Base-by-base conservation (phyloP, 2,888 invertebrate species). In the Salticus scenicus region DNA sequence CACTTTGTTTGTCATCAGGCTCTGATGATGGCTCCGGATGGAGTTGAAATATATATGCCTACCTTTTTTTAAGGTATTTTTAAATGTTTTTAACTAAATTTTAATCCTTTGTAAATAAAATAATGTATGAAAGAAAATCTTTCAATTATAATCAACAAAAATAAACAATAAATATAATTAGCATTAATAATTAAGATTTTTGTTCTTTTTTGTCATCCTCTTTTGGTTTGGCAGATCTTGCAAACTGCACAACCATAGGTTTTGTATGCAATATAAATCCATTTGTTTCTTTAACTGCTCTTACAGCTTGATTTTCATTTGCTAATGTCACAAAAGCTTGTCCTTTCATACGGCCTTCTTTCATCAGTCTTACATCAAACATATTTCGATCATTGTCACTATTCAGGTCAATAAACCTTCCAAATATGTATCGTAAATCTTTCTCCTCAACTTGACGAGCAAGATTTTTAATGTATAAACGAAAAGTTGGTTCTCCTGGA, bases 291-390 rank as follows among this genome's bases (percentile, higher is more conserved):
- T 93, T 92, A 0, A 97, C 91, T 12, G 98, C 98, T 88, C 92
- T 92, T 90, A 94, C 93, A 0, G 96, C 96, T 89, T 93, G 92
- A 69, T 92, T 92, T 17, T 94, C 92, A 89, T 93, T 94, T 75
- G 96, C 95, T 77, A 97, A 93, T 0, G 96, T 96, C 0, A 98
- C 93, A 93, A 98, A 98, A 0, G 97, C 97, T 92, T 98, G 98
- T 0, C 98, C 98, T 91, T 97, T 98, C 98, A 98, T 98, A 90
- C 97, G 93, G 0, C 98, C 98, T 91, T 97, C 96, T 90, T 96
- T 96, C 97, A 98, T 96, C 17, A 97, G 93, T 89, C 95, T 93
- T 4, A 98, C 94, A 91, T 93, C 92, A 90, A 93, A 94, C 90
- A 93, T 93, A 31, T 73, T 76, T 67, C 42, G 70, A 24, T 86